Evolutionary conservation across 1,140 invertebrate species (phyloP), one percentile per base, ranked within the genome.

Genomic region (Luehdorfia chinensis): DNA sequence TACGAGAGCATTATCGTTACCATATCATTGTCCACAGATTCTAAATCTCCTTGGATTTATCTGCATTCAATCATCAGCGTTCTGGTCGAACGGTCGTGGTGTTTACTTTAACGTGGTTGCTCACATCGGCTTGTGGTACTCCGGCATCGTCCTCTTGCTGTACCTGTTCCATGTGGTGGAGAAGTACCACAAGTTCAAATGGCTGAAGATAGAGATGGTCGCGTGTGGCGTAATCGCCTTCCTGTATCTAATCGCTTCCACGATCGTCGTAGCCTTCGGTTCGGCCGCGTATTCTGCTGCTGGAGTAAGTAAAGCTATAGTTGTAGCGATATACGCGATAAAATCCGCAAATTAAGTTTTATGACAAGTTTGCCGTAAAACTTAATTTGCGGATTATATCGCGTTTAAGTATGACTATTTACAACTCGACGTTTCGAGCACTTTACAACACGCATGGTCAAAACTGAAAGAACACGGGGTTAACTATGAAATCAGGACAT

Each of bases 131-230:
- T 92, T 97, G 51, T 94, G 93, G 90, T 92, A 93, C 46, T 94
- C 94, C 0, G 90, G 91, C 0, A 90, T 93, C 9, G 75, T 97
- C 9, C 88, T 96, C 2, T 83, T 91, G 0, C 88, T 96, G 32
- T 96, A 96, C 75, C 60, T 95, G 25, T 94, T 96, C 70, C 95
- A 97, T 69, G 87, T 96, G 6, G 89, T 97, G 32, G 94, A 96
- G 66, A 94, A 93, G 65, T 92, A 94, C 52, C 92, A 93, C 65
- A 93, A 91, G 66, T 90, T 97, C 37, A 95, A 94, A 1, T 97
- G 96, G 95, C 66, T 95, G 23, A 92, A 94, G 69, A 91, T 96
- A 67, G 95, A 96, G 85, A 90, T 95, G 51, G 86, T 91, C 14
- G 95, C 90, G 65, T 93, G 91, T 75, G 84, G 83, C 0, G 39